Percentiles rank a stretch among this genome's conserved stretches.
Evolutionary conservation across 2,797 vertebrate genomes (phyloP).

Genomic region (Anguilla pacifica): DNA sequence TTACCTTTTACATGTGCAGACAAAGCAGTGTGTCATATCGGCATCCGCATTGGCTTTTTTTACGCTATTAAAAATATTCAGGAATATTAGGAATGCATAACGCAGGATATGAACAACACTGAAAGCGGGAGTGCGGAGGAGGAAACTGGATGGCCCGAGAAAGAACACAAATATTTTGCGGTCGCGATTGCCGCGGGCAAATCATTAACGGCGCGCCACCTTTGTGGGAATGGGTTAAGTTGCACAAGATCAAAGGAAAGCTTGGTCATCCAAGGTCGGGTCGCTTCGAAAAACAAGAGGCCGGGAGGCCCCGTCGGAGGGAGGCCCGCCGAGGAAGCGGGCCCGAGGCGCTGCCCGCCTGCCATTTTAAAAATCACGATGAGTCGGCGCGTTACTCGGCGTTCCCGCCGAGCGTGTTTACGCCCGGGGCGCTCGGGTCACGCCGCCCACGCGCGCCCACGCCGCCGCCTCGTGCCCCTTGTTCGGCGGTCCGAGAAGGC

Average conservation of each 20-base stretch:
- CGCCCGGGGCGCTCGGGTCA: neutral
- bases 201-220: slow-evolving; percentile 28
- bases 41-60: neutral
- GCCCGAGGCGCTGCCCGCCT: too few species aligned
- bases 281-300: slow-evolving; percentile 28
- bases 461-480: neutral
- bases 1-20: too few species aligned
- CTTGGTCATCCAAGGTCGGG: slow-evolving; percentile 27
- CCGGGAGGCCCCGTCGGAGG: neutral
- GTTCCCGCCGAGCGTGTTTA: neutral
- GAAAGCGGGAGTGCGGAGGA: neutral
- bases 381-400: neutral
- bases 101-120: slow-evolving; percentile 3
- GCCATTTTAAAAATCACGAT: neutral
- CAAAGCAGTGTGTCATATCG: neutral
- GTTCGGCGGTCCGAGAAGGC: neutral
- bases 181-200: neutral
- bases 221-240: slow-evolving; percentile 16
- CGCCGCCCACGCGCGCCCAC: neutral
- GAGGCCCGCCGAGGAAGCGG: neutral
- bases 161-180: slow-evolving; percentile 12
- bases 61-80: neutral
- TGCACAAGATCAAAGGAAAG: slow-evolving; percentile 21
- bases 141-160: neutral
- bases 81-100: neutral